Conservation (phyloP, 1,140 invertebrate genomes). For the Anoplophora glabripennis region DNA sequence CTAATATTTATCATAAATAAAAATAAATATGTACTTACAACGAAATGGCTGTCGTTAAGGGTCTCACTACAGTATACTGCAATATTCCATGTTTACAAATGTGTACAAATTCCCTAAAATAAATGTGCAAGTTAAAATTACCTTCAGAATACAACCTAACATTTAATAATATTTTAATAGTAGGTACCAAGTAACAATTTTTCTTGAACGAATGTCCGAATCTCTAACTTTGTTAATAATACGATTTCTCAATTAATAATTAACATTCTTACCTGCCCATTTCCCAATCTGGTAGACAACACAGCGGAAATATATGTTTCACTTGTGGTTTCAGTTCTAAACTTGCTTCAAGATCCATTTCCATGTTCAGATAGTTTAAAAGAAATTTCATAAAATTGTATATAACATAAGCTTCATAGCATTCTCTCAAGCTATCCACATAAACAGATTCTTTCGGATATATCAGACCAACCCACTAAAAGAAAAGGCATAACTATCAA, state of each 20-base stretch:
- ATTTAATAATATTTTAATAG: no score
- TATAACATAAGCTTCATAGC: conserved; percentile 95
- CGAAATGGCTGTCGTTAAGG: conserved; percentile 83
- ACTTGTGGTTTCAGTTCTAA: conserved; percentile 83
- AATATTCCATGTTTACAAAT: conserved; percentile 95
- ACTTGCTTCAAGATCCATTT: conserved; percentile 75
- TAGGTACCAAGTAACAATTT: no score
- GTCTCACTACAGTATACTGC: conserved; percentile 88
- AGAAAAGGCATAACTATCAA: conserved; percentile 33
- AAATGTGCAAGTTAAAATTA: conserved; percentile 23
- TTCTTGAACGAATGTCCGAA: no score
- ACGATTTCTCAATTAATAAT: neutral
- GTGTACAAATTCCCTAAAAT: conserved; percentile 78
- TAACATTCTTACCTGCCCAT: conserved; percentile 67
- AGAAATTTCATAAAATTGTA: conserved; percentile 97
- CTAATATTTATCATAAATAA: conserved; percentile 10
- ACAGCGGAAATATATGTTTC: conserved; percentile 80
- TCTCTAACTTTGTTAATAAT: no score
- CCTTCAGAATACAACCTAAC: no score
- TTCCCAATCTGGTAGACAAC: conserved; percentile 80
- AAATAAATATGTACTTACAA: conserved; percentile 63
- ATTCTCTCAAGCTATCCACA: conserved; percentile 88
- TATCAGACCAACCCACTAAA: conserved; percentile 78
- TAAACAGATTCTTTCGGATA: conserved; percentile 86
- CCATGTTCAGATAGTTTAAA: conserved; percentile 83